These are phyloP conservation scores for Octonoba sinensis DNA, from an alignment of 2,888 invertebrate species.

Conservation along the genomic window DNA sequence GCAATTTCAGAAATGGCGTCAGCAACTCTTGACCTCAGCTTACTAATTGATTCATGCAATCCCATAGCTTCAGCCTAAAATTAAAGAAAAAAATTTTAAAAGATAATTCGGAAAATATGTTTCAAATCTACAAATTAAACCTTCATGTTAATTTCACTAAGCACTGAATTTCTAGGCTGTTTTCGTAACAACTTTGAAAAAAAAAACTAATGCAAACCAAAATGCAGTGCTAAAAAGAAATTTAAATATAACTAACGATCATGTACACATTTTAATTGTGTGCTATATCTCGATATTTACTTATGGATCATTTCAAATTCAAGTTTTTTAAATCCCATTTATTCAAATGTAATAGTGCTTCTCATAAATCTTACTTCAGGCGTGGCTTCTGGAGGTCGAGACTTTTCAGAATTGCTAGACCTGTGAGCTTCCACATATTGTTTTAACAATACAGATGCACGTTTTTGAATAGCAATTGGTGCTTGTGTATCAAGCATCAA, in stretches of 20 bases:
- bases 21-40: constrained; percentile 77
- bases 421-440: constrained; percentile 82
- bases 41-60: constrained; percentile 78
- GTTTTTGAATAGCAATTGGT: constrained; percentile 77
- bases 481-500: constrained; percentile 78
- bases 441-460: constrained; percentile 80
- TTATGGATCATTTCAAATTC: neutral
- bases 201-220: neutral
- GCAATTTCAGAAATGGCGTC: constrained; percentile 81
- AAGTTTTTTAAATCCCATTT: neutral
- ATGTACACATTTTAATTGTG: neutral
- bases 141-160: no score
- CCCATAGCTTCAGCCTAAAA: constrained; percentile 76
- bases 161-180: no score
- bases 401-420: constrained; percentile 75
- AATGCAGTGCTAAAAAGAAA: neutral
- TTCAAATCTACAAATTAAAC: neutral
- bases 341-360: neutral
- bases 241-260: neutral
- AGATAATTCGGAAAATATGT: neutral
- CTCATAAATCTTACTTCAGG: constrained; percentile 69
- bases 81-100: neutral
- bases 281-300: neutral
- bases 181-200: neutral
- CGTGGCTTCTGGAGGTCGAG: constrained; percentile 75